A percentile compares a stretch with the other conserved stretches of the same genome.
These are phyloP conservation scores for Thamnophis elegans DNA, from an alignment of 2,797 vertebrate genomes.

Conservation along the genomic window DNA sequence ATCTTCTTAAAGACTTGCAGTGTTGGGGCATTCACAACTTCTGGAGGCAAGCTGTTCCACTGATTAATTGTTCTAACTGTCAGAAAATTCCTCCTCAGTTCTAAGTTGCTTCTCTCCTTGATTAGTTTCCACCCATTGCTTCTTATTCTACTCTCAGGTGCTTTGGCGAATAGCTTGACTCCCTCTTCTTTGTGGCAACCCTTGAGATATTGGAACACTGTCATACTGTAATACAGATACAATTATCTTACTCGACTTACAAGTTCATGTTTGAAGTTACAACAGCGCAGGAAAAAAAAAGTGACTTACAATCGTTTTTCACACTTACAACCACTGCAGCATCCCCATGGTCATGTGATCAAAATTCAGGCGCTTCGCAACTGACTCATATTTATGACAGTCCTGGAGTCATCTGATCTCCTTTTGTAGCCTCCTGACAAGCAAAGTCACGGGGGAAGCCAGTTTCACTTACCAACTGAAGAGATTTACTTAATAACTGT, in stretches of 20 bases:
- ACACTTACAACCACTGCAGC: neutral
- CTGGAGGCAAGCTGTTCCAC: too few species aligned
- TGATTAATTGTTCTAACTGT: too few species aligned
- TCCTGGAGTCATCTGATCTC: neutral
- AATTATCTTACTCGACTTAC: neutral
- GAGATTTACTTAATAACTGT: neutral
- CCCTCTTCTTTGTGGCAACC: too few species aligned
- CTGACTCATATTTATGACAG: neutral
- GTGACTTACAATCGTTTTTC: neutral
- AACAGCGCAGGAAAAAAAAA: neutral
- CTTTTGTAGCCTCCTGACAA: neutral
- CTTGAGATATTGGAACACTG: too few species aligned
- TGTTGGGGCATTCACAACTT: too few species aligned
- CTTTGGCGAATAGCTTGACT: too few species aligned
- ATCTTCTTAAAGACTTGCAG: too few species aligned
- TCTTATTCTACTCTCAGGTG: too few species aligned
- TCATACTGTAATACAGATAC: neutral
- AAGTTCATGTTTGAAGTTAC: neutral
- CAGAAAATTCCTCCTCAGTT: too few species aligned
- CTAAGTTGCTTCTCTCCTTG: too few species aligned
- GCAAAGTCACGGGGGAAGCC: neutral
- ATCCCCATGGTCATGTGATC: neutral
- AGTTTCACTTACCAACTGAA: neutral
- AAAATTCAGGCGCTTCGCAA: neutral
- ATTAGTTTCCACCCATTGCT: too few species aligned